These are phyloP conservation scores for Sebastes nivosus DNA, from an alignment of 2,797 vertebrate genomes.

Conservation along the genomic window DNA sequence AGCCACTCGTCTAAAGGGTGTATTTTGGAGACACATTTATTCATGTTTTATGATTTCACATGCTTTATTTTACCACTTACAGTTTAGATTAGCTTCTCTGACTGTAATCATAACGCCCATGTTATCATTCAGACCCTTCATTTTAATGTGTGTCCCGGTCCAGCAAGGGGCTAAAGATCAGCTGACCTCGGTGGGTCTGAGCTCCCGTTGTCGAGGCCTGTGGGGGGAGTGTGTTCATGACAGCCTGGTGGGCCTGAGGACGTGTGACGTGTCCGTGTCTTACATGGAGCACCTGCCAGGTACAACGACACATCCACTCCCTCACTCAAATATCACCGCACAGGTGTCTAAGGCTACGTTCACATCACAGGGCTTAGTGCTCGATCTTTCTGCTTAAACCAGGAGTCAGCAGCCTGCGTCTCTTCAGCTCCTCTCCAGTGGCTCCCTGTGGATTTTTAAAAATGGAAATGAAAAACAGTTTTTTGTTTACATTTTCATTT, in stretches of 20 bases:
- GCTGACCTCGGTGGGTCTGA: conserved; percentile 14
- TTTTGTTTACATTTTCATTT: too few relatives aligned
- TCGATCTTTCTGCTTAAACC: too few relatives aligned
- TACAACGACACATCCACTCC: background rate
- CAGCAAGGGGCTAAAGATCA: conserved; percentile 15
- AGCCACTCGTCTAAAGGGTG: background rate
- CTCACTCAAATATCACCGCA: background rate
- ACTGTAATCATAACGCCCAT: background rate
- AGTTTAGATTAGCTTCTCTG: background rate
- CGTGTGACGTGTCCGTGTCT: background rate
- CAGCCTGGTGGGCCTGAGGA: conserved; percentile 4
- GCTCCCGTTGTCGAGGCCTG: background rate
- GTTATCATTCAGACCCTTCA: background rate
- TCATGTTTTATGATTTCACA: background rate
- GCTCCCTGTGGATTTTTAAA: too few relatives aligned
- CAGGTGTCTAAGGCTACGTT: background rate
- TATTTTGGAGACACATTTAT: background rate
- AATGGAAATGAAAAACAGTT: fast-evolving
- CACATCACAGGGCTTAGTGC: too few relatives aligned
- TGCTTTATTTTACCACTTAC: background rate
- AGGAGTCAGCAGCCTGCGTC: too few relatives aligned
- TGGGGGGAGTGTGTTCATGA: conserved; percentile 12
- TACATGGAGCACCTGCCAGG: conserved; percentile 12
- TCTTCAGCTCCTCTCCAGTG: too few relatives aligned
- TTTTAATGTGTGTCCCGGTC: background rate